Percentiles rank a stretch among this genome's conserved stretches.
Evolutionary conservation across 2,113 vertebrate genomes (phyloP).

Genomic region (Dicerorhinus sumatrensis): DNA sequence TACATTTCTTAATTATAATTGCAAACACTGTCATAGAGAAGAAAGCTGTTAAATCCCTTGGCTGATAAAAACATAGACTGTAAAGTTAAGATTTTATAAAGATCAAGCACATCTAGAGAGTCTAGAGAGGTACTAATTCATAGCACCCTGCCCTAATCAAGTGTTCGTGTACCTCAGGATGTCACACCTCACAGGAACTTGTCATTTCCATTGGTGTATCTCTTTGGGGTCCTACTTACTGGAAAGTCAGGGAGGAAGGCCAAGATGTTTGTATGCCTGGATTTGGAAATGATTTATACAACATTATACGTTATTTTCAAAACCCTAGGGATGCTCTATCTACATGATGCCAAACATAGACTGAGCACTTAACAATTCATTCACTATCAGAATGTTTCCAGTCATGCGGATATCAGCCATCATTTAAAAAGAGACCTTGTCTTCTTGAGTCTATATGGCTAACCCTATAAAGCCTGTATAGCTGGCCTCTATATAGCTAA

Average conservation of each 20-base stretch:
- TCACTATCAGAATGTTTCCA: conserved; percentile 33
- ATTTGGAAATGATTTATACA: conserved; percentile 57
- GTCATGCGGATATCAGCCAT: background rate
- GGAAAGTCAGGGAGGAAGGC: conserved; percentile 50
- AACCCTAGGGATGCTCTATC: background rate
- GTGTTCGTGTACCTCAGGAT: conserved; percentile 32
- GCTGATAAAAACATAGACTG: conserved; percentile 71
- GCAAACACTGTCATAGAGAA: conserved; percentile 69
- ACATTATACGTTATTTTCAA: conserved; percentile 52
- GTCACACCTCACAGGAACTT: background rate
- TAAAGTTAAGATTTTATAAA: conserved; percentile 68
- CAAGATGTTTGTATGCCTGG: background rate
- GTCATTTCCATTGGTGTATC: conserved; percentile 35
- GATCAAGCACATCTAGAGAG: conserved; percentile 49
- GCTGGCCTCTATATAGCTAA: background rate
- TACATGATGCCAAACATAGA: conserved; percentile 3
- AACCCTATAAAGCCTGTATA: background rate
- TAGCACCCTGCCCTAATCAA: conserved; percentile 41
- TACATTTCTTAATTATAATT: conserved; percentile 80
- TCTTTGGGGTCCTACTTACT: conserved; percentile 47
- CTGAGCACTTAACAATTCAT: background rate
- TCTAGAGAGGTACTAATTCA: conserved; percentile 53
- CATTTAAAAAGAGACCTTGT: background rate
- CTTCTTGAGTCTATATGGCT: background rate
- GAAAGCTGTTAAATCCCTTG: conserved; percentile 73